Evolutionary conservation across 2,113 vertebrate genomes (phyloP).

Genomic region (Scomber colias): DNA sequence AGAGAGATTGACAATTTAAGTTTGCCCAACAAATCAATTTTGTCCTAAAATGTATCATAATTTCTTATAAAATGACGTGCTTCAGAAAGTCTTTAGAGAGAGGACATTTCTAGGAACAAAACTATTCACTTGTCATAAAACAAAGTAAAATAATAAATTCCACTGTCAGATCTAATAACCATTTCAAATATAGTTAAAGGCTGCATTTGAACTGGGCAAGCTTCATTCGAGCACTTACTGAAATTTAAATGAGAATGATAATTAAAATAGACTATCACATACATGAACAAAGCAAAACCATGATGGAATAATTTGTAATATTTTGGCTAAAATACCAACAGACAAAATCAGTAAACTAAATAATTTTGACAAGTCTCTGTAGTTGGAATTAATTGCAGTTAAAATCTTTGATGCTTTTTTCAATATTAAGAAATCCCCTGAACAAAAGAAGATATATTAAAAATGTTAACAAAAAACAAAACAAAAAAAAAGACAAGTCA

Average conservation of each 20-base stretch:
- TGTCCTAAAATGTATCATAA: slow-evolving; percentile 11
- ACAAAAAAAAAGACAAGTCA: slow-evolving; percentile 51
- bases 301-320: slow-evolving; percentile 29
- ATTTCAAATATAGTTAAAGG: slow-evolving; percentile 51
- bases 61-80: slow-evolving; percentile 8
- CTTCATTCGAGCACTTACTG: slow-evolving; percentile 41
- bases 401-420: slow-evolving; percentile 49
- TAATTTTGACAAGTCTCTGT: slow-evolving; percentile 60
- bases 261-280: slow-evolving; percentile 66
- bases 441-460: slow-evolving; percentile 43
- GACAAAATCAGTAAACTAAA: slow-evolving; percentile 38
- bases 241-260: slow-evolving; percentile 51
- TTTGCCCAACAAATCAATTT: slow-evolving; percentile 26
- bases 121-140: slow-evolving; percentile 49
- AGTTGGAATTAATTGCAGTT: slow-evolving; percentile 50
- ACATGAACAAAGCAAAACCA: slow-evolving; percentile 47
- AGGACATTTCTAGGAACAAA: slow-evolving; percentile 28
- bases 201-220: slow-evolving; percentile 65
- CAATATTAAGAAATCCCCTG: slow-evolving; percentile 48
- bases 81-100: slow-evolving; percentile 26
- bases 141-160: slow-evolving; percentile 45
- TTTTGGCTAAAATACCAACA: slow-evolving; percentile 50
- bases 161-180: slow-evolving; percentile 56
- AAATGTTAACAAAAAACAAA: slow-evolving; percentile 62
- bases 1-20: slow-evolving; percentile 1